Conservation (phyloP, 2,888 invertebrate genomes). For the Omphaloscelis lunosa region DNA sequence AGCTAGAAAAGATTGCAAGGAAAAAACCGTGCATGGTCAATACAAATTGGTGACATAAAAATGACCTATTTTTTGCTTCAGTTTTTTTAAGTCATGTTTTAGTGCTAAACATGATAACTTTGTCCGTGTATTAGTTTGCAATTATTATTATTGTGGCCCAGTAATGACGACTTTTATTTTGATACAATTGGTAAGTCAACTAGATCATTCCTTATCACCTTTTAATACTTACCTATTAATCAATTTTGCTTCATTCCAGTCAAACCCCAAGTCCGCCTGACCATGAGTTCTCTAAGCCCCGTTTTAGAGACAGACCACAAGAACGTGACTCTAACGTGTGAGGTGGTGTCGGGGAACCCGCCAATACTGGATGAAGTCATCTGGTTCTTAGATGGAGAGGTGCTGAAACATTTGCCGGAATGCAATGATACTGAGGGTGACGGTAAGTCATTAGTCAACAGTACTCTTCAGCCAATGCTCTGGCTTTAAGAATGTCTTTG, state of each 20-base stretch:
- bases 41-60: no score
- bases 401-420: conserved; percentile 96
- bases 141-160: no score
- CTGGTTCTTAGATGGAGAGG: conserved; percentile 96
- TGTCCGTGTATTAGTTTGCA: no score
- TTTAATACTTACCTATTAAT: no score
- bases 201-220: no score
- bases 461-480: neutral
- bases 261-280: conserved; percentile 94
- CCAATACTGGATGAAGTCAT: conserved; percentile 93
- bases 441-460: conserved; percentile 65
- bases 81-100: no score
- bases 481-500: neutral
- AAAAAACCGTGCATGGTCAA: no score
- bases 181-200: no score
- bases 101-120: no score
- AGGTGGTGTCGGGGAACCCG: conserved; percentile 95
- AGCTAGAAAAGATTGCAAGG: no score
- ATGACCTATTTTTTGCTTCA: no score
- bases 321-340: conserved; percentile 96
- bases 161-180: no score
- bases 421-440: conserved; percentile 91
- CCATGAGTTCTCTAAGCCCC: conserved; percentile 94
- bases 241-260: conserved; percentile 83
- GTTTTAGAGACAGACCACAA: conserved; percentile 94